Base-by-base conservation (phyloP, 2,113 vertebrate genomes). In the Phalacrocorax aristotelis region DNA sequence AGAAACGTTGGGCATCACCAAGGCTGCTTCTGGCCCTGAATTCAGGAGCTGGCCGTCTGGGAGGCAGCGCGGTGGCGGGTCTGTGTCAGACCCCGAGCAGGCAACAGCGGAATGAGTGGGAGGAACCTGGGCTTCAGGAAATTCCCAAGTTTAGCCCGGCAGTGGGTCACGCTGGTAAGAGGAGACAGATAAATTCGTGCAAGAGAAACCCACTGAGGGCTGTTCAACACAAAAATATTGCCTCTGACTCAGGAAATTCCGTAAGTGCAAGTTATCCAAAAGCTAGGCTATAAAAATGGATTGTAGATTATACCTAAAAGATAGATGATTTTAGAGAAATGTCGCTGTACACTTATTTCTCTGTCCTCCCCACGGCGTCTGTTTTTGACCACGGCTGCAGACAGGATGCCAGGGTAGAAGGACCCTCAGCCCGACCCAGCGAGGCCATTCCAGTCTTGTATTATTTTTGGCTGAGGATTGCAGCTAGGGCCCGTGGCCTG, bases 1-100 rank as follows among this genome's bases (percentile, higher is more conserved):
- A 25, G 11, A 71, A n/a, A 22, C 0, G 0, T 7, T 51, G 29
- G 7, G n/a, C 18, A 36, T 71, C 61, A 30, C 17, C 15, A 9
- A 4, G n/a, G 61, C 29, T 69, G 7, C 38, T 51, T 44, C 25
- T 68, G 40, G 66, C 55, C 22, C 51, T 17, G 32, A 66, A 26
- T 46, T 66, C 9, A 15, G 79, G 76, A 62, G 32, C 25, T 62
- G 77, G 18, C 46, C 34, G 13, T 0, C 29, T 54, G 57, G 71
- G 32, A 26, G 18, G 82, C 36, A 32, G 1, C 11, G 51, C 29
- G 54, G 22, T 30, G 38, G 40, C 10, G 0, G 2, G 52, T 15
- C 44, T 85, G 68, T 25, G 18, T 87, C 80, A 75, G 49, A 68
- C 8, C 51, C 30, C 22, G 51, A 61, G 22, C 3, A 20, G 46